Evolutionary conservation across 2,888 invertebrate genomes (phyloP).

Genomic region (Bellardia pandia): DNA sequence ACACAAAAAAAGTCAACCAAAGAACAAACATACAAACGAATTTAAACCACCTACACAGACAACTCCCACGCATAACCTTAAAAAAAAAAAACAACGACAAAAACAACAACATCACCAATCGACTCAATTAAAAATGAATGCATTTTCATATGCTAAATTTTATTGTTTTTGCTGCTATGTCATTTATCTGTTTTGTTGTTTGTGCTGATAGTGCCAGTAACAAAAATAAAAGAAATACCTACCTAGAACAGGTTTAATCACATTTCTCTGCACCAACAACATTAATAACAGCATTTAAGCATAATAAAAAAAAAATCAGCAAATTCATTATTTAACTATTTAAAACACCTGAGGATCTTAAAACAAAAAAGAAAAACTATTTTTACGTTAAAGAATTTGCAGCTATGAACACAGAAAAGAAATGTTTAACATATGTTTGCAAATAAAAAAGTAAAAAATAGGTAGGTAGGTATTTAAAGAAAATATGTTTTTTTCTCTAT

Average conservation of each 20-base stretch:
- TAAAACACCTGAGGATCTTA: constrained; percentile 67
- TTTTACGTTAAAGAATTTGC: constrained; percentile 44
- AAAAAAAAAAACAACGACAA: constrained; percentile 46
- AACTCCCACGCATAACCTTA: constrained; percentile 71
- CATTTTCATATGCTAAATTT: constrained; percentile 43
- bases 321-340: constrained; percentile 6
- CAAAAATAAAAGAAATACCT: background rate
- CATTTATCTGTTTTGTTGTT: constrained; percentile 22
- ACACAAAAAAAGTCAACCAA: constrained; percentile 19
- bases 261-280: constrained; percentile 10
- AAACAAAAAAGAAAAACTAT: constrained; percentile 45
- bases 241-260: constrained; percentile 35
- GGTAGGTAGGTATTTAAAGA: background rate
- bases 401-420: background rate
- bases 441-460: constrained; percentile 11
- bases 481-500: constrained; percentile 28
- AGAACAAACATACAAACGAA: constrained; percentile 32
- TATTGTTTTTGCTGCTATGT: background rate
- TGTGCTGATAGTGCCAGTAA: background rate
- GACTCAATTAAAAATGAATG: constrained; percentile 61
- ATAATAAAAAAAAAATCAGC: background rate
- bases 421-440: constrained; percentile 67
- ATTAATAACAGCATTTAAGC: constrained; percentile 22
- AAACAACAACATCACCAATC: constrained; percentile 45
- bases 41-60: constrained; percentile 60